Evolutionary conservation across 1,140 invertebrate species (phyloP).

Genomic region (Drosophila nigromelanica): DNA sequence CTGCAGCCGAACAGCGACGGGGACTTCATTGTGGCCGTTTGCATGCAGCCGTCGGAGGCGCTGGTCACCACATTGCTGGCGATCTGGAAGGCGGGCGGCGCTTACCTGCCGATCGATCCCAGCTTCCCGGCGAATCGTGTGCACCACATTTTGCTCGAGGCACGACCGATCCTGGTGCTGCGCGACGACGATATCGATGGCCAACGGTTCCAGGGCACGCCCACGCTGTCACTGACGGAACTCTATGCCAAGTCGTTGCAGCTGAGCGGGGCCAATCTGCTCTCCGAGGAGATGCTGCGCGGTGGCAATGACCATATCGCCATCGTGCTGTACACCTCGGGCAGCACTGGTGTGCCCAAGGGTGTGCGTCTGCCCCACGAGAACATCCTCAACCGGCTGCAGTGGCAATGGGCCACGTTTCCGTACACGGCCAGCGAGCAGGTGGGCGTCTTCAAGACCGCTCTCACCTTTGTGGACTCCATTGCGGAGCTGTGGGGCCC

Average conservation of each 20-base stretch:
- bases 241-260: constrained; percentile 67
- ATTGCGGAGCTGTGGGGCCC: constrained; percentile 94
- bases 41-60: constrained; percentile 89
- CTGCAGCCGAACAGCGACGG: constrained; percentile 86
- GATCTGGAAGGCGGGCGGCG: constrained; percentile 91
- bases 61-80: constrained; percentile 89
- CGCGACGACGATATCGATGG: constrained; percentile 86
- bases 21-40: constrained; percentile 89
- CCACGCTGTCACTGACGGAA: constrained; percentile 61
- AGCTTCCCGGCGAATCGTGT: constrained; percentile 90
- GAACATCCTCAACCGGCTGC: constrained; percentile 91
- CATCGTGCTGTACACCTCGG: constrained; percentile 95
- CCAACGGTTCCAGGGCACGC: constrained; percentile 61
- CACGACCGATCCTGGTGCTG: constrained; percentile 89
- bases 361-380: constrained; percentile 93
- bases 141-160: constrained; percentile 90
- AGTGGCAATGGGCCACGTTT: constrained; percentile 93
- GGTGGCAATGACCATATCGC: constrained; percentile 86
- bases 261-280: constrained; percentile 60
- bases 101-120: constrained; percentile 92
- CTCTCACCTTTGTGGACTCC: constrained; percentile 94
- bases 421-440: constrained; percentile 88
- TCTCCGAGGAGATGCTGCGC: constrained; percentile 65
- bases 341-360: constrained; percentile 96
- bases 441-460: constrained; percentile 93